phyloP scores from a whole-genome alignment of 2,797 vertebrate genomes.

The Netta rufina region DNA sequence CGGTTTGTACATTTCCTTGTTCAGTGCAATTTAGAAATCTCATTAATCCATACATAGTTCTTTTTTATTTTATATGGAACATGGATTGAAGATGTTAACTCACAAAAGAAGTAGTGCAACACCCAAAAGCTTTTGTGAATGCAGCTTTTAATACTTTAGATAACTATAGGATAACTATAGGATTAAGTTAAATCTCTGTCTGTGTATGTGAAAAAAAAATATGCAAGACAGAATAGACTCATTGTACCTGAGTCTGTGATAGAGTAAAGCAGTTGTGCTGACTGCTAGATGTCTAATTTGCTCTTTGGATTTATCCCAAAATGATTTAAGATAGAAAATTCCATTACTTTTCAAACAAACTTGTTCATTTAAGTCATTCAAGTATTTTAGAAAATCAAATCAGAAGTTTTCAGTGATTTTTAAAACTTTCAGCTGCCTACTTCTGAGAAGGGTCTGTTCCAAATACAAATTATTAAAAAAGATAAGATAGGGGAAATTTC shows the following conservation, averaged over 20 bases:
- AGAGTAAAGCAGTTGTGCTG: background rate
- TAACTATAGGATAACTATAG: background rate
- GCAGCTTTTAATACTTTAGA: background rate
- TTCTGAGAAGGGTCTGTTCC: background rate
- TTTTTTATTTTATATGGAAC: background rate
- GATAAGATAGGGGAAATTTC: background rate
- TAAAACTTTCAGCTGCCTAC: background rate
- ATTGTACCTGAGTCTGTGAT: background rate
- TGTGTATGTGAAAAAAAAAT: background rate
- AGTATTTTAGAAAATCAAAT: background rate
- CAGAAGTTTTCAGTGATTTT: background rate
- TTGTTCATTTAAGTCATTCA: background rate
- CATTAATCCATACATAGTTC: background rate
- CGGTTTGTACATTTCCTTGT: background rate
- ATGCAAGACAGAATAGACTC: background rate
- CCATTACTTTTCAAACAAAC: background rate
- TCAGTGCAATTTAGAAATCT: background rate
- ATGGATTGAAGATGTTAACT: background rate
- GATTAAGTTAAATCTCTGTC: background rate
- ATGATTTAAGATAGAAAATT: background rate
- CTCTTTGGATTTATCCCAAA: background rate
- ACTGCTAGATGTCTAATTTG: background rate
- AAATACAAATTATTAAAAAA: background rate
- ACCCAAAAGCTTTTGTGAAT: background rate
- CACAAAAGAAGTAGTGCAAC: background rate